phyloP scores from a whole-genome alignment of 2,888 invertebrate species.

The Antheraea yamamai region DNA sequence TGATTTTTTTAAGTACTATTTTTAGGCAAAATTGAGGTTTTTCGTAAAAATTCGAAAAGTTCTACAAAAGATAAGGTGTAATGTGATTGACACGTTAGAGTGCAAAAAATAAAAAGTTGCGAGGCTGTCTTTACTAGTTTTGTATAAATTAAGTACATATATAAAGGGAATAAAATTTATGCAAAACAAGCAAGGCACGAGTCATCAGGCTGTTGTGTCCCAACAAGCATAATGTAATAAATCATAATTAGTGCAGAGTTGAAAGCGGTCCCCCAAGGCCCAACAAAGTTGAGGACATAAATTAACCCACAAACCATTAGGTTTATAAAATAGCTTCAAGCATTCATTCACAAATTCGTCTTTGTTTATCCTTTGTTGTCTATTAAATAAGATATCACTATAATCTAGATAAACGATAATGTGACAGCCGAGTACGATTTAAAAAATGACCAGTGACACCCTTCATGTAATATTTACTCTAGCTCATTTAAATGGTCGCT shows the following conservation, averaged over 20 bases:
- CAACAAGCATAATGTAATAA: slow-evolving; percentile 37
- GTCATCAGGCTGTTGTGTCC: slow-evolving; percentile 8
- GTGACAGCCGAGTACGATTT: background rate
- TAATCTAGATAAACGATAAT: background rate
- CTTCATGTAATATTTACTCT: background rate
- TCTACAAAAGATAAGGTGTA: no score
- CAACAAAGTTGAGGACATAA: slow-evolving; percentile 50
- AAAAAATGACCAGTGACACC: background rate
- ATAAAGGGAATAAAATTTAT: background rate
- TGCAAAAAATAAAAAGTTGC: no score
- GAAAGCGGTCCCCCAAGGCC: slow-evolving; percentile 32
- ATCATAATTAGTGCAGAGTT: slow-evolving; percentile 47
- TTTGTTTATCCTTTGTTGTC: slow-evolving; percentile 14
- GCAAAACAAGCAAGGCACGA: background rate
- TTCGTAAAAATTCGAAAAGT: no score
- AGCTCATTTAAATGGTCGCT: background rate
- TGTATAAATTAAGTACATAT: background rate
- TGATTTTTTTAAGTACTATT: no score
- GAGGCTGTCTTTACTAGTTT: background rate
- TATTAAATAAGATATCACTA: background rate
- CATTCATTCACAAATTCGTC: slow-evolving; percentile 37
- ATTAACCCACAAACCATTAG: slow-evolving; percentile 50
- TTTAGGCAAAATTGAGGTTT: no score
- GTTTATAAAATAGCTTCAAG: slow-evolving; percentile 43
- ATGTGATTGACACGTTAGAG: no score